A percentile compares a stretch with the other conserved stretches of the same genome.
Conservation (phyloP, 2,113 vertebrate genomes). For the Tricholaema leucomelas region DNA sequence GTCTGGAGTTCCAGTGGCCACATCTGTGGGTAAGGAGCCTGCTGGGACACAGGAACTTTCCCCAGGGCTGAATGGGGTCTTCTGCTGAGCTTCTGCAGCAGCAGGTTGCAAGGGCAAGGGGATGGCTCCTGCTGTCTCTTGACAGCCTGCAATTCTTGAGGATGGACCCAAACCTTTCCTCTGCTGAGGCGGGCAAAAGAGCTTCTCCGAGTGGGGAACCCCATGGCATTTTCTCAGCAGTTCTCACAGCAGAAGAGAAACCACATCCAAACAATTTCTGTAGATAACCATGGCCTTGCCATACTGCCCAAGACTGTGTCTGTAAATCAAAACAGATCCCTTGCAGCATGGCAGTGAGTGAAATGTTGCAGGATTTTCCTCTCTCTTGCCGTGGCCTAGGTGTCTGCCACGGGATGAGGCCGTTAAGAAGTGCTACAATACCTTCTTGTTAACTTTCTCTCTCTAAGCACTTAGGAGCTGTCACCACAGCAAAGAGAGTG, state of each 20-base stretch:
- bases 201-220: not conserved
- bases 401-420: not conserved
- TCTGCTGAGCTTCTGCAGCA: not conserved
- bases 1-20: not conserved
- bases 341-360: not conserved
- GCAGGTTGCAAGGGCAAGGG: accelerated
- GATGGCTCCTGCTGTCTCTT: not conserved
- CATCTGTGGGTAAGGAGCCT: not conserved
- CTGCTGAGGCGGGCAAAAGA: not conserved
- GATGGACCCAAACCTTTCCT: not conserved
- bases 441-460: not conserved
- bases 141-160: not conserved
- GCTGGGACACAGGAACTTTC: not conserved
- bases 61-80: not conserved
- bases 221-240: not conserved
- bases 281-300: not conserved
- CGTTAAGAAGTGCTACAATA: not conserved
- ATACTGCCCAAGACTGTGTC: not conserved
- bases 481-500: not conserved
- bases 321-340: not conserved
- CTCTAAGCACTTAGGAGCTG: slow-evolving; percentile 9
- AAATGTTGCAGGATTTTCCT: not conserved
- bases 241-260: not conserved
- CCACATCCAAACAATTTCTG: not conserved
- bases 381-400: not conserved